Base-by-base conservation (phyloP, 2,888 invertebrate species). In the Epistrophe grossulariae region DNA sequence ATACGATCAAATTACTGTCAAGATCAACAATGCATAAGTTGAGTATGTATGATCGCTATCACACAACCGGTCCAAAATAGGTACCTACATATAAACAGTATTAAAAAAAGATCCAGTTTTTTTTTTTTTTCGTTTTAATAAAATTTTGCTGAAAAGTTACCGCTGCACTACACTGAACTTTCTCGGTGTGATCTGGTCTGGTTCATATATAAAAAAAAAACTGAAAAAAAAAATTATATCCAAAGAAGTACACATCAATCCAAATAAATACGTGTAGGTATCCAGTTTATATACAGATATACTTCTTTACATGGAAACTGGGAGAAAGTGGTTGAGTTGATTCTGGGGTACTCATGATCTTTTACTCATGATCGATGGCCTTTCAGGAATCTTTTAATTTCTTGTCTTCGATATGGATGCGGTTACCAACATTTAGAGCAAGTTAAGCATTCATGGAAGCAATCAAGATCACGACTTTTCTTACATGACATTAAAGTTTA, bases 271-370 rank as follows among this genome's bases (percentile, higher is more conserved):
- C 48, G 40, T 60, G 59, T n/a, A n/a, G 38, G 59, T 59, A 24
- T 24, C 35, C 35, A n/a, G n/a, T n/a, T n/a, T 59, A 10, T 17
- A 59, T 43, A 40, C 11, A 59, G 2, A 59, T 10, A 10, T 48
- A 50, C 24, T 62, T 48, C 13, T 52, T 31, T 28, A 28, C 38
- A 19, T 24, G 9, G 43, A 70, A 71, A 24, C 11, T 45, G 52
- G 76, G 84, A 80, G 84, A 84, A 84, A 84, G 84, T 84, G 64
- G 52, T 71, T 76, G n/a, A n/a, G 76, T 35, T 57, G 50, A 72
- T 52, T 78, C 66, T 78, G 71, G 48, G 9, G 17, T 40, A n/a
- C n/a, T n/a, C n/a, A n/a, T n/a, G n/a, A n/a, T n/a, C n/a, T n/a
- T n/a, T n/a, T n/a, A n/a, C n/a, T 43, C 52, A 28, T 60, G 76